Evolutionary conservation across 2,797 vertebrate species (phyloP), one percentile per base, ranked within the genome.

Genomic region (Pangasius krempfi): DNA sequence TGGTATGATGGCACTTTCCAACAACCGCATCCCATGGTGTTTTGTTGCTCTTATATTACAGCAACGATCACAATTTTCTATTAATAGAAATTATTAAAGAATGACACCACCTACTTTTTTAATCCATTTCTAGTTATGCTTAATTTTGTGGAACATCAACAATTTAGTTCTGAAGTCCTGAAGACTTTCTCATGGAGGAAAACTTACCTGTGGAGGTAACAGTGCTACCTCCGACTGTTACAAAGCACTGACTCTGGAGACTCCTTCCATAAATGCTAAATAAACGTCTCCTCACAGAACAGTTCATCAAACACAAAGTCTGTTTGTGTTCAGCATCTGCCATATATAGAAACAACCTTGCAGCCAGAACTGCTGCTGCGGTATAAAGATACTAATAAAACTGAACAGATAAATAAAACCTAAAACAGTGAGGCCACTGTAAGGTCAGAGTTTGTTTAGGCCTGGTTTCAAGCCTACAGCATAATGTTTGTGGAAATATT

Each of bases 341-440:
- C 30, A 56, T 58, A 58, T 47, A 16, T 73, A 73, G 20, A 37
- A 85, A 85, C 84, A 58, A 56, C 52, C 22, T 56, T n/a, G 30
- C 25, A 56, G 50, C 22, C 30, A 37, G 68, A 85, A 85, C 50
- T 73, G 58, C 58, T 75, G 52, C 25, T 9, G 52, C 37, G 68
- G 52, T 58, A 52, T 70, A 18, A 18, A n/a, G 84, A 85, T 73
- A 73, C 47, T 47, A 73, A 85, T 72, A 52, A 85, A 54, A 70
- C 47, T 14, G 58, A 47, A 62, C 20, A 83, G 40, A 82, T 62
- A 62, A 64, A 85, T 72, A 37, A 85, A 85, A 72, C 3, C 84
- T 37, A 37, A 85, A 85, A 58, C 30, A 40, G 30, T 85, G 68
- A 58, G 50, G 50, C 25, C 66, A 73, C 22, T 40, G 13, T 85